These are phyloP conservation scores for Moxostoma hubbsi DNA, from an alignment of 2,797 vertebrate species.

Conservation along the genomic window DNA sequence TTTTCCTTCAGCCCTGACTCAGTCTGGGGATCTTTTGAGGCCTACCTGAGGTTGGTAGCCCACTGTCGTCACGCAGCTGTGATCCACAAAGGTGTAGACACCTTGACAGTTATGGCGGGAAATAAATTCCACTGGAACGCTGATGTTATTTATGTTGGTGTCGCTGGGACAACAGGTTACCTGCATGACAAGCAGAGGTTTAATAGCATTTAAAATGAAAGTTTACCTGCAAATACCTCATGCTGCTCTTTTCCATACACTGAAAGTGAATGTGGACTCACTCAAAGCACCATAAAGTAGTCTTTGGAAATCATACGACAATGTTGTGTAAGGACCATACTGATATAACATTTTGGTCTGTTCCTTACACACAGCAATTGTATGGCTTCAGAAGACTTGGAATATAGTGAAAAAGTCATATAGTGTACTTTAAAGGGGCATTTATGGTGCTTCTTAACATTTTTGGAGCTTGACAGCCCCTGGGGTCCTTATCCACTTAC, in stretches of 20 bases:
- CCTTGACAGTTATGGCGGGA: slow-evolving; percentile 93
- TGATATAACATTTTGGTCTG: no score
- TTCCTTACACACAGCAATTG: no score
- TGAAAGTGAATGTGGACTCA: neutral
- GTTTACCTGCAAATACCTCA: neutral
- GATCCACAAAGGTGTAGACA: slow-evolving; percentile 94
- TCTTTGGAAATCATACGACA: no score
- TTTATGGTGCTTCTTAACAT: no score
- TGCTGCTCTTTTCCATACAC: neutral
- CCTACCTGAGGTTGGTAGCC: slow-evolving; percentile 94
- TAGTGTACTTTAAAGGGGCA: no score
- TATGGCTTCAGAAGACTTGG: no score
- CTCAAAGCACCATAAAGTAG: neutral
- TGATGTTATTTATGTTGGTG: slow-evolving; percentile 84
- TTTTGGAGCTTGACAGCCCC: no score
- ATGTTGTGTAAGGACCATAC: no score
- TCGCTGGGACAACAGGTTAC: slow-evolving; percentile 93
- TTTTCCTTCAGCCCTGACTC: neutral
- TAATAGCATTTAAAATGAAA: neutral
- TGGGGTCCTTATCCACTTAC: no score
- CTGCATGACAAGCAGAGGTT: slow-evolving; percentile 65
- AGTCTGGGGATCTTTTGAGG: neutral
- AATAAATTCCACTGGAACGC: slow-evolving; percentile 93
- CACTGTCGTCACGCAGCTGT: slow-evolving; percentile 88
- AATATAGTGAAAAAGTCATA: no score